These are phyloP conservation scores for Xestia xanthographa DNA, from an alignment of 2,888 invertebrate species.

Conservation along the genomic window DNA sequence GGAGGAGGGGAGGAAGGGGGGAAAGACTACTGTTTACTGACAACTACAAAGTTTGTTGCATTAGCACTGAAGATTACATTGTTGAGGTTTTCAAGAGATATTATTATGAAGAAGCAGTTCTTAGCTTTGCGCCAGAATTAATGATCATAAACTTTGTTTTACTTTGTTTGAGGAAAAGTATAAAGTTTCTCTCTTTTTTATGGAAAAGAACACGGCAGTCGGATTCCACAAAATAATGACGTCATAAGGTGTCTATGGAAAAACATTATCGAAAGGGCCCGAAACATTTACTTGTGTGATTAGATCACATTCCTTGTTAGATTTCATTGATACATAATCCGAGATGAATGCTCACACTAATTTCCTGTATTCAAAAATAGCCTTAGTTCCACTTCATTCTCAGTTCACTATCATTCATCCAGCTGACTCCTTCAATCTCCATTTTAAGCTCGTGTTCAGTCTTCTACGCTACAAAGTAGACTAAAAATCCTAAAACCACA, in stretches of 20 bases:
- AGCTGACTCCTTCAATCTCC: background rate
- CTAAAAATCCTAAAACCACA: constrained; percentile 17
- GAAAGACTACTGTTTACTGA: constrained; percentile 35
- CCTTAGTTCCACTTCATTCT: background rate
- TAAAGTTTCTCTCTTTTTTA: background rate
- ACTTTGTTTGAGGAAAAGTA: background rate
- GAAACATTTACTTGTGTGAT: background rate
- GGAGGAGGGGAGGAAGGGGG: background rate
- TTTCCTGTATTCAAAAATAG: background rate
- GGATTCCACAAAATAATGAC: background rate
- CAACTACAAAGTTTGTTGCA: constrained; percentile 50
- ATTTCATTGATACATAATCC: background rate
- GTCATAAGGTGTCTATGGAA: background rate
- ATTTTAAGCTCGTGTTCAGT: background rate
- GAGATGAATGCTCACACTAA: background rate
- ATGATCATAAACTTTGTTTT: constrained; percentile 6
- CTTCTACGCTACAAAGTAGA: background rate
- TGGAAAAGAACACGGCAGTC: background rate
- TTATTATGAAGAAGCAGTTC: constrained; percentile 1
- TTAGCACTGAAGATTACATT: constrained; percentile 49
- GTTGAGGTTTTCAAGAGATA: constrained; percentile 29
- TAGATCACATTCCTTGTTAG: background rate
- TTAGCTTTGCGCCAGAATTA: constrained; percentile 11
- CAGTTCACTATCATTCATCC: background rate
- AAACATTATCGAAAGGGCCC: background rate